Percentiles rank a stretch among this genome's conserved stretches.
phyloP scores from a whole-genome alignment of 2,113 vertebrate genomes.

The Takifugu bimaculatus region DNA sequence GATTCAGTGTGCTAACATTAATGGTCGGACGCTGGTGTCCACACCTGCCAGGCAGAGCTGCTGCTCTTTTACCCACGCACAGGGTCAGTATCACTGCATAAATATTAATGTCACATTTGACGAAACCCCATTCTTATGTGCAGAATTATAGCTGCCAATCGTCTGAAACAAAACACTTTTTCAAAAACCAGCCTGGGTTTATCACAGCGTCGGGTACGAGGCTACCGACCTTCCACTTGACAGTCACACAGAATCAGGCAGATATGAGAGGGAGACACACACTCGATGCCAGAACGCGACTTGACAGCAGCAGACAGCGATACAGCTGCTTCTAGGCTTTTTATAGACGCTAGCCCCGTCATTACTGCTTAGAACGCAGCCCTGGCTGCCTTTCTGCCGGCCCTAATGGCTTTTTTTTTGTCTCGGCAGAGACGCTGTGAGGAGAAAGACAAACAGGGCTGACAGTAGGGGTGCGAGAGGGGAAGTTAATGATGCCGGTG shows the following conservation, averaged over 20 bases:
- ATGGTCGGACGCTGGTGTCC: conserved; percentile 5
- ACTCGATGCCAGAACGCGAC: conserved; percentile 42
- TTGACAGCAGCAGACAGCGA: conserved; percentile 70
- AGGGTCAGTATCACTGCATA: not conserved
- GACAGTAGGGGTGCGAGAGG: conserved; percentile 16
- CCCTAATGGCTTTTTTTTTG: conserved; percentile 21
- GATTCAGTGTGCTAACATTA: conserved; percentile 11
- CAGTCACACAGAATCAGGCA: conserved; percentile 12
- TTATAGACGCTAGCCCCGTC: conserved; percentile 67
- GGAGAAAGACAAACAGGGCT: conserved; percentile 15
- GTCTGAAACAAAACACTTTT: not conserved
- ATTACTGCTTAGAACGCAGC: conserved; percentile 44
- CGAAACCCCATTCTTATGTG: no score
- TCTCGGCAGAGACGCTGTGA: conserved; percentile 12
- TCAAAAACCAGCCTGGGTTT: not conserved
- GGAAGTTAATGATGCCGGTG: conserved; percentile 18
- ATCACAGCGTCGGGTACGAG: conserved; percentile 12
- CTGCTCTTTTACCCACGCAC: not conserved
- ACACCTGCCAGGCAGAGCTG: conserved; percentile 5
- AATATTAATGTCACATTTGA: not conserved
- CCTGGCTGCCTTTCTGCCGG: conserved; percentile 34
- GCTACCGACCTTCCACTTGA: conserved; percentile 23
- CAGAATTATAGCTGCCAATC: no score
- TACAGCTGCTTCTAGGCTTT: conserved; percentile 68
- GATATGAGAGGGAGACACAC: conserved; percentile 4